phyloP scores from a whole-genome alignment of 1,140 invertebrate genomes.

The Ylistrum balloti region DNA sequence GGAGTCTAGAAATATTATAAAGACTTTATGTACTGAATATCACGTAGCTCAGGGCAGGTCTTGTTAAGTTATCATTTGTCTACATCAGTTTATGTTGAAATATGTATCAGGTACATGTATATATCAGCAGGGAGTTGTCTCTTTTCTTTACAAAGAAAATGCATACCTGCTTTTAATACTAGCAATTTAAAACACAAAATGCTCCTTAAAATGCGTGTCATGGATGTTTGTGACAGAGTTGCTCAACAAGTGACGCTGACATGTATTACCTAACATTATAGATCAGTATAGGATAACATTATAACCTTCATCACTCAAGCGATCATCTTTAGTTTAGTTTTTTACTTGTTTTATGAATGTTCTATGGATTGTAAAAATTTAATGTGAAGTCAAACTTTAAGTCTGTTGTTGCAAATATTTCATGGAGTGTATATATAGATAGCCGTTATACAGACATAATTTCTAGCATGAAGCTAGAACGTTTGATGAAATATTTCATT shows the following conservation, averaged over 20 bases:
- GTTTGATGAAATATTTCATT: not conserved
- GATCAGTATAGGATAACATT: not conserved
- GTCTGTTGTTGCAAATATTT: not conserved
- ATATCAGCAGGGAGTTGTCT: not conserved
- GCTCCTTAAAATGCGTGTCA: constrained; percentile 1
- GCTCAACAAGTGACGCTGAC: not conserved
- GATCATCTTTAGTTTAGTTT: too few species aligned
- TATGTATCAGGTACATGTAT: not conserved
- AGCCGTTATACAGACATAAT: too few species aligned
- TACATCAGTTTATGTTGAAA: not conserved
- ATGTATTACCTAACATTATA: not conserved
- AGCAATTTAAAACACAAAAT: not conserved
- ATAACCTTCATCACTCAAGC: not conserved
- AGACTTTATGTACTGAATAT: too few species aligned
- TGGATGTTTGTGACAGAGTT: not conserved
- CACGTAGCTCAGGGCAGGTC: not conserved
- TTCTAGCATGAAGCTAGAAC: too few species aligned
- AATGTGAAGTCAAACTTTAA: not conserved
- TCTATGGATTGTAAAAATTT: too few species aligned
- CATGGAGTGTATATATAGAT: too few species aligned
- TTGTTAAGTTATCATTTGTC: not conserved
- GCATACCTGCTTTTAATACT: not conserved
- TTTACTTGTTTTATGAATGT: too few species aligned
- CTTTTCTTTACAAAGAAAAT: not conserved
- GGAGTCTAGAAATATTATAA: too few species aligned